Percentiles rank a stretch among this genome's conserved stretches.
These are phyloP conservation scores for Platycheirus rosarum DNA, from an alignment of 2,888 invertebrate species.

Conservation along the genomic window DNA sequence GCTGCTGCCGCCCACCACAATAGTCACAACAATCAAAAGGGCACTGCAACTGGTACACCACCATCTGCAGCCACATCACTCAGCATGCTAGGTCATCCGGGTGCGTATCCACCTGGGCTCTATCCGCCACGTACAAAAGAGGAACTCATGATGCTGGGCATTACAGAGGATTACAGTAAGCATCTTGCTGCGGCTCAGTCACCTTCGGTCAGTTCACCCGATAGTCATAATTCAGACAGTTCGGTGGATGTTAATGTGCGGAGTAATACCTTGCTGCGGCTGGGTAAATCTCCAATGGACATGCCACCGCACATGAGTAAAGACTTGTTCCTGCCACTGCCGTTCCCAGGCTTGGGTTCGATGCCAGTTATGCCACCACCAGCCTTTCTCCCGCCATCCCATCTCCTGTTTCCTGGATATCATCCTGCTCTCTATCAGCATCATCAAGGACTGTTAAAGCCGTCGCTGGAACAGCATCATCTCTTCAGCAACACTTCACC, in stretches of 20 bases:
- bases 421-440: conserved; percentile 85
- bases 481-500: conserved; percentile 76
- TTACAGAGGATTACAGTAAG: conserved; percentile 86
- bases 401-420: conserved; percentile 85
- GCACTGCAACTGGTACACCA: conserved; percentile 77
- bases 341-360: conserved; percentile 85
- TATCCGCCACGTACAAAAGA: conserved; percentile 87
- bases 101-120: conserved; percentile 84
- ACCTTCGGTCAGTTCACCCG: conserved; percentile 91
- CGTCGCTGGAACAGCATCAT: conserved; percentile 80
- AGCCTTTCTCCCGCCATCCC: conserved; percentile 85
- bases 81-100: conserved; percentile 82
- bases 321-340: conserved; percentile 86
- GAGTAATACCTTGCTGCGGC: conserved; percentile 82
- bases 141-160: conserved; percentile 87
- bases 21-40: conserved; percentile 74
- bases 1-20: conserved; percentile 79
- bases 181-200: conserved; percentile 84
- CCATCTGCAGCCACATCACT: conserved; percentile 83
- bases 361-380: conserved; percentile 87
- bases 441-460: conserved; percentile 81
- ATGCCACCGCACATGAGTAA: conserved; percentile 83
- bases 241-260: conserved; percentile 89
- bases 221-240: conserved; percentile 92
- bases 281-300: conserved; percentile 79